A percentile compares a stretch with the other conserved stretches of the same genome.
These are phyloP conservation scores for Blastomussa wellsi DNA, from an alignment of 92 coral and sea anemone genomes.

Conservation along the genomic window DNA sequence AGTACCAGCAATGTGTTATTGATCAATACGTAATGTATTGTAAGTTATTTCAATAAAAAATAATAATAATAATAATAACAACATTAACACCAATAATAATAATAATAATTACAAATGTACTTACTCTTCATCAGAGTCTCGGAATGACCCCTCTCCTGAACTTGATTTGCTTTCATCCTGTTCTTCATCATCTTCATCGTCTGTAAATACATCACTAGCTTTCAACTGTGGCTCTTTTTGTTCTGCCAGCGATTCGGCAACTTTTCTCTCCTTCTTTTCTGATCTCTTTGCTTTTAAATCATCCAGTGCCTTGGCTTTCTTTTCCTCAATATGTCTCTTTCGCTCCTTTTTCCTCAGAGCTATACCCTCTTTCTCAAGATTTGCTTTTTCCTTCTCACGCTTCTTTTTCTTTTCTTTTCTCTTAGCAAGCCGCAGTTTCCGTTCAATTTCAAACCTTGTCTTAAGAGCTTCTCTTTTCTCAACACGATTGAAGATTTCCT, in stretches of 20 bases:
- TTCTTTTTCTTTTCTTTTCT: conserved; percentile 90
- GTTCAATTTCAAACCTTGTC: conserved; percentile 93
- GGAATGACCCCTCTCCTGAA: conserved; percentile 77
- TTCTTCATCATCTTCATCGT: conserved; percentile 97
- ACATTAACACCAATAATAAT: no score
- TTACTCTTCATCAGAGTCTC: conserved; percentile 88
- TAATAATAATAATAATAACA: no score
- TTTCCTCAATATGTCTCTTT: conserved; percentile 90
- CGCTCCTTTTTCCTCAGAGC: conserved; percentile 92
- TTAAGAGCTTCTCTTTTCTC: conserved; percentile 96
- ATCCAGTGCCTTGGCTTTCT: conserved; percentile 95
- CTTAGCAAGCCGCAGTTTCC: conserved; percentile 84
- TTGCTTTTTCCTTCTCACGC: conserved; percentile 78
- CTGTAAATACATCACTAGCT: conserved; percentile 93
- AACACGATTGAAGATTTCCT: conserved; percentile 91
- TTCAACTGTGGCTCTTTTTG: conserved; percentile 87
- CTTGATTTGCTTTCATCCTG: conserved; percentile 92
- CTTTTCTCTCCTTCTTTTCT: conserved; percentile 86
- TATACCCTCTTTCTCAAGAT: conserved; percentile 83
- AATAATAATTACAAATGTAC: neutral
- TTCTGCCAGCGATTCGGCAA: conserved; percentile 82
- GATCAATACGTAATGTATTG: no score
- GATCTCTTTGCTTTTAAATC: conserved; percentile 89
- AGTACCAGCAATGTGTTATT: no score
- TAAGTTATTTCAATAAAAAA: no score